Evolutionary conservation across 2,888 invertebrate genomes (phyloP).

Genomic region (Urechis unicinctus): DNA sequence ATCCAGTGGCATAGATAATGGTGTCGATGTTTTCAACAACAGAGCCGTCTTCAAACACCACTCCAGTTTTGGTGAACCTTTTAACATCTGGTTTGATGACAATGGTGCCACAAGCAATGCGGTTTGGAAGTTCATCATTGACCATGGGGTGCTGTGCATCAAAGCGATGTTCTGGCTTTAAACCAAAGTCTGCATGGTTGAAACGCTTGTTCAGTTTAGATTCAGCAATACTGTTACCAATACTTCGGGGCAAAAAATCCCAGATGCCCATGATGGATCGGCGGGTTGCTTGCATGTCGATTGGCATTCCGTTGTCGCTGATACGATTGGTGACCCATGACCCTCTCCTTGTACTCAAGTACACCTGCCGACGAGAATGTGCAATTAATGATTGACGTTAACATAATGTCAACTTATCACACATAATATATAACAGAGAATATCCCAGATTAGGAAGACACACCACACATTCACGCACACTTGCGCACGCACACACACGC

Average conservation of each 20-base stretch:
- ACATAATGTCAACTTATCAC: too few relatives aligned
- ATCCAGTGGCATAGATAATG: conserved; percentile 47
- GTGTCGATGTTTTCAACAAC: conserved; percentile 38
- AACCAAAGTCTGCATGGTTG: conserved; percentile 46
- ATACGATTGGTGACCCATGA: conserved; percentile 50
- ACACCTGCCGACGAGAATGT: too few relatives aligned
- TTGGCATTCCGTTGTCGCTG: conserved; percentile 29
- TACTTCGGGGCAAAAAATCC: too few relatives aligned
- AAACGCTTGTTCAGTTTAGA: conserved; percentile 32
- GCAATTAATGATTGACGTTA: too few relatives aligned
- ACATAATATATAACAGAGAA: too few relatives aligned
- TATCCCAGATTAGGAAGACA: too few relatives aligned
- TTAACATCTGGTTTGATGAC: too few relatives aligned
- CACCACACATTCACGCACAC: too few relatives aligned
- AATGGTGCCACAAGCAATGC: conserved; percentile 45
- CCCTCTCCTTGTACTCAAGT: conserved; percentile 51
- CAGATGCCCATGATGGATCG: too few relatives aligned
- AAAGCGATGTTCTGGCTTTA: conserved; percentile 36
- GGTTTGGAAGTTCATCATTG: conserved; percentile 50
- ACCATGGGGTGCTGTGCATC: conserved; percentile 43
- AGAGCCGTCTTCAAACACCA: conserved; percentile 39
- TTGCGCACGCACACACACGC: too few relatives aligned
- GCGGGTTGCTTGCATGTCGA: too few relatives aligned
- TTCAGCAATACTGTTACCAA: too few relatives aligned
- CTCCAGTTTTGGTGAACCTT: conserved; percentile 34